Percentiles rank a stretch among this genome's conserved stretches.
Conservation (phyloP, 1,140 invertebrate species). For the Pachypeltis micranthus region DNA sequence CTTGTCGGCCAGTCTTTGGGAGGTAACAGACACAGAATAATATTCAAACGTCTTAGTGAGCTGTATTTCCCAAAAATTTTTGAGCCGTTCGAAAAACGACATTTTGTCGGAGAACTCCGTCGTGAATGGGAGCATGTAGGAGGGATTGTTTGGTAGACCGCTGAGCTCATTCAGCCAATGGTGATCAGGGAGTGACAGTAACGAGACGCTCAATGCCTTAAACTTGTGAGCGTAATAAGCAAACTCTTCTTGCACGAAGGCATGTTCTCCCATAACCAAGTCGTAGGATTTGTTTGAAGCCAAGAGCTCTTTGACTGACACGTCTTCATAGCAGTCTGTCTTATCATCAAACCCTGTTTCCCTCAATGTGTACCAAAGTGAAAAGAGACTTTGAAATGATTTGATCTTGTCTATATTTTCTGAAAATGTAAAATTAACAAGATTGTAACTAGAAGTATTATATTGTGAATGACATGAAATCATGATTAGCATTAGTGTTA, state of each 20-base stretch:
- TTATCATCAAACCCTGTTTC: no score
- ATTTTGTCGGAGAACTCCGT: slow-evolving; percentile 17
- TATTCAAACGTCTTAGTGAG: background rate
- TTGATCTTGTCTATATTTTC: no score
- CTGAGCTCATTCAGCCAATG: slow-evolving; percentile 5
- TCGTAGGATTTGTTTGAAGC: background rate
- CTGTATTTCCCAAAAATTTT: slow-evolving; percentile 3
- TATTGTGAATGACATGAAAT: no score
- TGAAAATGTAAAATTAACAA: no score
- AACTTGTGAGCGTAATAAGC: background rate
- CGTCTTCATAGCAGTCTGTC: no score
- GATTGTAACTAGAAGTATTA: no score
- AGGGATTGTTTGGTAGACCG: slow-evolving; percentile 20
- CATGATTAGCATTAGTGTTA: no score
- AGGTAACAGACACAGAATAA: background rate
- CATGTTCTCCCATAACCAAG: background rate
- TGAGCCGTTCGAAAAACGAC: slow-evolving; percentile 15
- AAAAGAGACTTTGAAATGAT: no score
- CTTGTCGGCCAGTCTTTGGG: slow-evolving; percentile 3
- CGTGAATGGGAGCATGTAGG: slow-evolving; percentile 21
- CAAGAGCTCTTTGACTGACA: background rate
- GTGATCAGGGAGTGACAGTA: background rate
- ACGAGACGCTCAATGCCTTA: background rate
- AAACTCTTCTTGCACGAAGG: background rate
- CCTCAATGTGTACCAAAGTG: no score